These are phyloP conservation scores for Zelostemma sp. DNA, from an alignment of 1,140 invertebrate species.

Conservation along the genomic window DNA sequence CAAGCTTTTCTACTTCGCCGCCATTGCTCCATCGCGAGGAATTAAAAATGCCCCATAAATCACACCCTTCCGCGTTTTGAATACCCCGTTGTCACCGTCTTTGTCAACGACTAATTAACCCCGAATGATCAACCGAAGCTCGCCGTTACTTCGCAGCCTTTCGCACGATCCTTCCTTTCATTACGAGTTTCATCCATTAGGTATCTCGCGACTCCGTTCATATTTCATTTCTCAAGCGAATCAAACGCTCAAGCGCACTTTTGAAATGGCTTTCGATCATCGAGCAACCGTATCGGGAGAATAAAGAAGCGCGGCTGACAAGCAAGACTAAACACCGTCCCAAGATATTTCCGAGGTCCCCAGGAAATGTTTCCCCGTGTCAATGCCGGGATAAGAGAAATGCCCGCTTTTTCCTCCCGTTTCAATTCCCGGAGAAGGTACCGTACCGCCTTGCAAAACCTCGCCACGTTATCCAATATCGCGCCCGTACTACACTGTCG, in stretches of 20 bases:
- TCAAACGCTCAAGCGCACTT: conserved; percentile 32
- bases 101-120: neutral
- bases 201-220: conserved; percentile 40
- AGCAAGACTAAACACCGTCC: conserved; percentile 9
- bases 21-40: conserved; percentile 51
- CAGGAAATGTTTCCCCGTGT: neutral
- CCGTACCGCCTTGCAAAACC: neutral
- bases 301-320: conserved; percentile 26
- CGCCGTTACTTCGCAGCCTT: too few relatives aligned
- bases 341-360: neutral
- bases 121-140: too few relatives aligned
- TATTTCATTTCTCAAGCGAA: conserved; percentile 30
- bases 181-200: conserved; percentile 30
- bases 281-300: neutral
- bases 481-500: neutral
- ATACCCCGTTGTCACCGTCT: neutral
- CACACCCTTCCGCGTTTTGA: conserved; percentile 47
- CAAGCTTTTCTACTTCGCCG: conserved; percentile 22
- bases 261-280: conserved; percentile 37
- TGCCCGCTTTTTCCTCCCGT: neutral
- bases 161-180: conserved; percentile 3
- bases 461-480: conserved; percentile 10
- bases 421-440: neutral
- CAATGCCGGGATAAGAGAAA: neutral
- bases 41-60: conserved; percentile 65